Evolutionary conservation across 2,888 invertebrate species (phyloP), one percentile per base, ranked within the genome.

Genomic region (Hemaris fuciformis): DNA sequence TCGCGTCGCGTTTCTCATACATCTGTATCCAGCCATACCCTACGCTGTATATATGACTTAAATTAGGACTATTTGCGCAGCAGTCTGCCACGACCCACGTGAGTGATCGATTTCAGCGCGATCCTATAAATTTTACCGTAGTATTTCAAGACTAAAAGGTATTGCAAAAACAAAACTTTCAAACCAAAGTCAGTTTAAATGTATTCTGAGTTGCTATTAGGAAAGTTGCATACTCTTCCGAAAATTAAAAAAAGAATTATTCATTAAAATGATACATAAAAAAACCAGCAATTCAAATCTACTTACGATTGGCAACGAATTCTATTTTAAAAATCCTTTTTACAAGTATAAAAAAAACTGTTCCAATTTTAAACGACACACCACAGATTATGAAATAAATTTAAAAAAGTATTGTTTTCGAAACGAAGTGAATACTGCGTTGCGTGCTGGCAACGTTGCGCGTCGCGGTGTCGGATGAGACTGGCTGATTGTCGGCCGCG

Each of bases 401-500:
- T n/a, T n/a, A n/a, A n/a, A n/a, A n/a, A n/a, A 25, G 27, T 27
- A 7, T 8, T 5, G 20, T 18, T 18, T 45, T 22, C 25, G 10
- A 53, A 10, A 4, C 38, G 38, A 38, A n/a, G 13, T 38, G 38
- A 38, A 38, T 38, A 31, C 18, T 31, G 31, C 10, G 27, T 53
- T 18, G 31, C 23, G 22, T 13, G 31, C 7, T 10, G 18, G 25
- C 48, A 20, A 53, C 31, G 27, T 27, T 18, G 31, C 53, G 53
- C 27, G 10, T 0, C 27, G 53, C 31, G 15, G 4, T 18, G 53
- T 53, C 18, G 53, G 53, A 53, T 31, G 53, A 53, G 53, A 53
- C 53, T 53, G 53, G 53, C 53, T n/a, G 31, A 53, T 31, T 53
- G 53, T 31, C 53, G 53, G 53, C 15, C 18, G 31, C 31, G 27